These are phyloP conservation scores for Gorsachius goisagi DNA, from an alignment of 2,113 vertebrate species.

Conservation along the genomic window DNA sequence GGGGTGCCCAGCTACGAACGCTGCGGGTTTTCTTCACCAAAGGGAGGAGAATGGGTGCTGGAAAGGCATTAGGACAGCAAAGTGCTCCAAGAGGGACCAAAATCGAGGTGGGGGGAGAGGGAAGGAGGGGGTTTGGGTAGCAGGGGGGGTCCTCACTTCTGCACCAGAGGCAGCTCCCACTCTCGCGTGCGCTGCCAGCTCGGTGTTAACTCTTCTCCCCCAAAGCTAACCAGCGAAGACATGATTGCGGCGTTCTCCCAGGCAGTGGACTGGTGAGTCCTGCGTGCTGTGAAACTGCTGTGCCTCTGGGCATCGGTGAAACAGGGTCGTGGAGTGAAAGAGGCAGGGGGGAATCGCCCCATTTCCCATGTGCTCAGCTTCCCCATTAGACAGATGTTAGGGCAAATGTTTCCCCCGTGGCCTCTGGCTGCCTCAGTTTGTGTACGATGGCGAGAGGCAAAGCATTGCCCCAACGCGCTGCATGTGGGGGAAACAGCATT, in stretches of 20 bases:
- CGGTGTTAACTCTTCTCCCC: not conserved
- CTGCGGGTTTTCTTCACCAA: rapidly evolving
- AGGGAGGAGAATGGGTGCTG: not conserved
- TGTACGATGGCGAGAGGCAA: not conserved
- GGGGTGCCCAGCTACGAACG: not conserved
- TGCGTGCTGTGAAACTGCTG: rapidly evolving
- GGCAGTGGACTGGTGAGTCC: conserved; percentile 36
- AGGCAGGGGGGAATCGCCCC: no score
- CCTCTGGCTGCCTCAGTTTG: not conserved
- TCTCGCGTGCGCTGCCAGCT: not conserved
- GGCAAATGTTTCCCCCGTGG: not conserved
- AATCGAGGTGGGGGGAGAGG: not conserved
- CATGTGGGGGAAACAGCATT: rapidly evolving
- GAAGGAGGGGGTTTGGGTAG: not conserved
- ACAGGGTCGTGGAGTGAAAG: rapidly evolving
- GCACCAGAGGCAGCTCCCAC: not conserved
- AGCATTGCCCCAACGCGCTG: rapidly evolving
- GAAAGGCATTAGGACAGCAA: not conserved
- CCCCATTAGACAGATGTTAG: rapidly evolving
- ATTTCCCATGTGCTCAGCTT: rapidly evolving
- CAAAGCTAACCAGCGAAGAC: conserved; percentile 16
- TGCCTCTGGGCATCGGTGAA: rapidly evolving
- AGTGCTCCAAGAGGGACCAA: rapidly evolving
- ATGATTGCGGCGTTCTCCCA: conserved; percentile 22
- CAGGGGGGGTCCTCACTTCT: not conserved